Conservation (phyloP, 2,888 invertebrate species). For the Penaeus monodon region DNA sequence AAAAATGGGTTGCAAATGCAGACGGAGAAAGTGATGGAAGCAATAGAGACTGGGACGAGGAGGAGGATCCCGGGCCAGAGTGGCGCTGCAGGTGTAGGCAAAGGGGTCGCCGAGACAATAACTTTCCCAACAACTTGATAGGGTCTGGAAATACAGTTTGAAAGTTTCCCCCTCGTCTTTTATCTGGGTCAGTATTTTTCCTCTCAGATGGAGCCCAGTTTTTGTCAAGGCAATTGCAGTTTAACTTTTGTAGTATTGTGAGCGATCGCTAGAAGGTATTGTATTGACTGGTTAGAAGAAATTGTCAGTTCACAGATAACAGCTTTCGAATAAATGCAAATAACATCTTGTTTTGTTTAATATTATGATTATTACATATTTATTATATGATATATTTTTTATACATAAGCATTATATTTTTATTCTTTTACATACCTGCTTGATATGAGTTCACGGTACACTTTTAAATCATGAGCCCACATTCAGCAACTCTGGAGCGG, state of each 20-base stretch:
- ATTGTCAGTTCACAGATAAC: no score
- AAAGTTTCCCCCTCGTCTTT: background rate
- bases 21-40: background rate
- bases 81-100: background rate
- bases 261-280: no score
- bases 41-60: background rate
- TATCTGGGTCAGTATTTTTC: background rate
- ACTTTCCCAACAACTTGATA: background rate
- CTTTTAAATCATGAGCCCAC: background rate
- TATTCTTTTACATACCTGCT: background rate
- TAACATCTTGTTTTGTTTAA: no score
- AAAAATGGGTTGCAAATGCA: background rate
- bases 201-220: no score
- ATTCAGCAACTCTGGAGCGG: no score
- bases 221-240: no score
- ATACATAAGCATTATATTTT: background rate
- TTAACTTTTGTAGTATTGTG: no score
- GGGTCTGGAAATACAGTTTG: background rate
- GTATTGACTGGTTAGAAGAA: no score
- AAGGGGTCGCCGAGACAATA: background rate
- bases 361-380: no score
- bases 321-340: no score
- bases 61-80: background rate
- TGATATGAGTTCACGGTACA: background rate
- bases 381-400: background rate